Percentiles rank a stretch among this genome's conserved stretches.
phyloP scores from a whole-genome alignment of 2,797 vertebrate species.

The Pipistrellus pygmaeus region DNA sequence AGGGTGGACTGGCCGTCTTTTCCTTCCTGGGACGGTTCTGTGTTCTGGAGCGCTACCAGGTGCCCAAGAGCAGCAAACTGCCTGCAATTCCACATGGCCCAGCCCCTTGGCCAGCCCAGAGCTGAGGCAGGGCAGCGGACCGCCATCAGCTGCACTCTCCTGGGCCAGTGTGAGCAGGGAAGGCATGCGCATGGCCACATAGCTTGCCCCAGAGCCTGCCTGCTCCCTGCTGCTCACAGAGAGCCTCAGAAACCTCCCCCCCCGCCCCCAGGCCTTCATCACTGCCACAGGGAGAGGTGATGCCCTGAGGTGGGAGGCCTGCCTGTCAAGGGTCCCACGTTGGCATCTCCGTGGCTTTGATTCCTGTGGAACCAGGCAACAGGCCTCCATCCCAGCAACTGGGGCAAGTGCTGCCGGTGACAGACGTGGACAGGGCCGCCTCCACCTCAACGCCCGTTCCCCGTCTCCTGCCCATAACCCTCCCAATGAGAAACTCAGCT shows the following conservation, averaged over 20 bases:
- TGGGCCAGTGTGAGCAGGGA: neutral
- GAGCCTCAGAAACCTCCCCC: neutral
- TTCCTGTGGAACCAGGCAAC: neutral
- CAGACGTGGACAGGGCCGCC: neutral
- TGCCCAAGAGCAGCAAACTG: neutral
- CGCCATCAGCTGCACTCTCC: accelerated
- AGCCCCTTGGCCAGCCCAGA: accelerated
- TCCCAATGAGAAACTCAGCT: neutral
- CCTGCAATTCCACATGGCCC: accelerated
- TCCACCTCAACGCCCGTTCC: neutral
- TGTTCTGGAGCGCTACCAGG: neutral
- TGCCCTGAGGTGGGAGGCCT: accelerated
- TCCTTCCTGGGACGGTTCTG: neutral
- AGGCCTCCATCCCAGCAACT: neutral
- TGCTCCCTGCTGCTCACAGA: accelerated
- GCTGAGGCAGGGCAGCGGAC: neutral
- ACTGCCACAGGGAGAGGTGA: accelerated
- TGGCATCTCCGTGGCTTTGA: neutral
- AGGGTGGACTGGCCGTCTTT: accelerated
- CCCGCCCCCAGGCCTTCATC: no score
- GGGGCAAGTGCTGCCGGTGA: neutral
- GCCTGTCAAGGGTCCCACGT: neutral
- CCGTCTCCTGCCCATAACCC: neutral
- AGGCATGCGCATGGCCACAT: neutral
- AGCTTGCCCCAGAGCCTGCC: neutral